Evolutionary conservation across 2,888 invertebrate genomes (phyloP).

Genomic region (Cephus pygmeus): DNA sequence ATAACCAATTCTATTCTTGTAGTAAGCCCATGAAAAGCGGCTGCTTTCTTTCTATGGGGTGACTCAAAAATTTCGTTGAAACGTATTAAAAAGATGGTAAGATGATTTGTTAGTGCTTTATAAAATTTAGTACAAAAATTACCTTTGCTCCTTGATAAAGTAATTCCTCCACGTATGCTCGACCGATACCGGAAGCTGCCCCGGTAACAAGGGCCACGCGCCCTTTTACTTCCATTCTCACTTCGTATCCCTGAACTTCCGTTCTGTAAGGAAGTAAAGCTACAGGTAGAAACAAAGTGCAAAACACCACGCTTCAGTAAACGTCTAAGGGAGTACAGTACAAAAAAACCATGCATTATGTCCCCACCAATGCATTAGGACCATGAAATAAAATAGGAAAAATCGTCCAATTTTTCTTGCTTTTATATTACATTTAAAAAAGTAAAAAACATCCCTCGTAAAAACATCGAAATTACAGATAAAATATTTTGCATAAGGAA

Average conservation of each 20-base stretch:
- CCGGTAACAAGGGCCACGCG: conserved; percentile 81
- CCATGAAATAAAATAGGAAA: background rate
- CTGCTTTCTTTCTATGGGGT: background rate
- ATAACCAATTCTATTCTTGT: conserved; percentile 30
- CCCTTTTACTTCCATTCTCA: conserved; percentile 77
- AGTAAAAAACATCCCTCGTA: background rate
- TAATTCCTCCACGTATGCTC: conserved; percentile 78
- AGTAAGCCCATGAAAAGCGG: background rate
- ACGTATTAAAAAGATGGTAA: background rate
- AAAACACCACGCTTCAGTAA: background rate
- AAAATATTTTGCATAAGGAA: background rate
- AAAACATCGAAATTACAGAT: background rate
- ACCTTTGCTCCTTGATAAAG: conserved; percentile 81
- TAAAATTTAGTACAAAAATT: conserved; percentile 37
- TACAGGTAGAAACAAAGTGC: background rate
- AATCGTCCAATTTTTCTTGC: background rate
- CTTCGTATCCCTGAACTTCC: background rate
- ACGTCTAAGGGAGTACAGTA: background rate
- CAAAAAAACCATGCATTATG: background rate
- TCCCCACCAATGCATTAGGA: background rate
- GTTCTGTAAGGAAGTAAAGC: background rate
- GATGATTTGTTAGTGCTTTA: background rate
- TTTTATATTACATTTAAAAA: background rate
- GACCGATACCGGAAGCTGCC: conserved; percentile 79
- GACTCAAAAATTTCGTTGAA: background rate